Evolutionary conservation across 2,888 invertebrate genomes (phyloP).

Genomic region (Mythimna impura): DNA sequence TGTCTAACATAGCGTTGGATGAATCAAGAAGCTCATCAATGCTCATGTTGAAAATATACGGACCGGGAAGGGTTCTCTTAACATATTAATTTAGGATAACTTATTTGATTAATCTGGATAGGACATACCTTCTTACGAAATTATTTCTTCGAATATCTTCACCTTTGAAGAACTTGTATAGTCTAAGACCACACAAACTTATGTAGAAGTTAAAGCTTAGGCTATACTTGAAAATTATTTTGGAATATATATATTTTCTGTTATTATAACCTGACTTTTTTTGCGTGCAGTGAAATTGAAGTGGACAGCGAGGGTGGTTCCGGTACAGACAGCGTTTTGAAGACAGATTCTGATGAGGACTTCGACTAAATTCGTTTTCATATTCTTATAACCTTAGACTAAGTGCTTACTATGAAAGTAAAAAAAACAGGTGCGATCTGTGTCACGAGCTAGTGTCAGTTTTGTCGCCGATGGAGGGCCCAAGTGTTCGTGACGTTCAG

Average conservation of each 20-base stretch:
- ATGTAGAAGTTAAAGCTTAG: background rate
- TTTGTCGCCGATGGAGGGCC: constrained; percentile 17
- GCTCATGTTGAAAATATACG: too few species aligned
- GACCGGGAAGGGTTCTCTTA: too few species aligned
- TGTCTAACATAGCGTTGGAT: too few species aligned
- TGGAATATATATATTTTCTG: background rate
- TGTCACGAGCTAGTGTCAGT: constrained; percentile 53
- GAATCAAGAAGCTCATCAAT: too few species aligned
- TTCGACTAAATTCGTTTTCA: constrained; percentile 77
- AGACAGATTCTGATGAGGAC: constrained; percentile 89
- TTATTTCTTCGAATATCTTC: constrained; percentile 29
- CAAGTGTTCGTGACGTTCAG: constrained; percentile 31
- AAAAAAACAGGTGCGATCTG: constrained; percentile 57
- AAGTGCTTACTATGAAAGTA: constrained; percentile 66
- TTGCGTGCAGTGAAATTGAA: constrained; percentile 79
- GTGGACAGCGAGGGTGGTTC: constrained; percentile 87
- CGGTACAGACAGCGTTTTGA: constrained; percentile 87
- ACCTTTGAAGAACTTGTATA: background rate
- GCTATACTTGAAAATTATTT: background rate
- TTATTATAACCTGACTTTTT: constrained; percentile 26
- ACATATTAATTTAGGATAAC: constrained; percentile 47
- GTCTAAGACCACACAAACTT: constrained; percentile 3
- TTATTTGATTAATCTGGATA: constrained; percentile 24
- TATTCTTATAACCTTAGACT: constrained; percentile 64
- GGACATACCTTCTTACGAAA: constrained; percentile 1